Evolutionary conservation across 2,797 vertebrate genomes (phyloP), one percentile per base, ranked within the genome.

Genomic region (Intellagama lesueurii): DNA sequence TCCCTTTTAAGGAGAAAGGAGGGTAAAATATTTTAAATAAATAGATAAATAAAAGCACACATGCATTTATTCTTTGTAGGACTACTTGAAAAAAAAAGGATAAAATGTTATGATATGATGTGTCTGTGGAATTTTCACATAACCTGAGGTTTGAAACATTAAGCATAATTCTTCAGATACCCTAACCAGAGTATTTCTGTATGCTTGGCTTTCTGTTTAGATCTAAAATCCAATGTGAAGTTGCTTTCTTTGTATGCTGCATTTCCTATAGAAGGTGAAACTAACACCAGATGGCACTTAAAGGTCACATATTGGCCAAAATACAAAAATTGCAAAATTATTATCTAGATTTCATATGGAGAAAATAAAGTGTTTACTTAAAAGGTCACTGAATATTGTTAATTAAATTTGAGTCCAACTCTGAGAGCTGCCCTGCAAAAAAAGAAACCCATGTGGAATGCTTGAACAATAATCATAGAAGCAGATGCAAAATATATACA

Each of bases 221-320:
- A 64, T 47, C 64, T 87, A 79, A 68, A 69, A 32, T 26, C 73
- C 44, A 75, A 66, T 35, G 4, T 49, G 44, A 90, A 90, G 56
- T 22, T 64, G 7, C 0, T 0, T 5, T 35, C 24, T 84, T 40
- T 16, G 26, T 17, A 1, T 11, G 2, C 4, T 49, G 1, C 8
- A 16, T 26, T 85, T 86, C 88, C 76, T 80, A 52, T 64, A 81
- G 24, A 5, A 89, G 28, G 0, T 81, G 30, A 89, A 92, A 70
- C 12, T 82, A 90, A 69, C 26, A 87, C 12, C 88, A 94, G 83
- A 75, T 88, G 82, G 47, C 86, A 92, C 52, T 72, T 93, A 90
- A 90, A 94, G 60, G 86, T 93, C 81, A 85, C 44, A 78, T 4
- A 82, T 87, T 24, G 32, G 73, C 85, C 81, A 87, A 14, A 47